phyloP scores from a whole-genome alignment of 2,113 vertebrate species.

The Montifringilla adamsi region DNA sequence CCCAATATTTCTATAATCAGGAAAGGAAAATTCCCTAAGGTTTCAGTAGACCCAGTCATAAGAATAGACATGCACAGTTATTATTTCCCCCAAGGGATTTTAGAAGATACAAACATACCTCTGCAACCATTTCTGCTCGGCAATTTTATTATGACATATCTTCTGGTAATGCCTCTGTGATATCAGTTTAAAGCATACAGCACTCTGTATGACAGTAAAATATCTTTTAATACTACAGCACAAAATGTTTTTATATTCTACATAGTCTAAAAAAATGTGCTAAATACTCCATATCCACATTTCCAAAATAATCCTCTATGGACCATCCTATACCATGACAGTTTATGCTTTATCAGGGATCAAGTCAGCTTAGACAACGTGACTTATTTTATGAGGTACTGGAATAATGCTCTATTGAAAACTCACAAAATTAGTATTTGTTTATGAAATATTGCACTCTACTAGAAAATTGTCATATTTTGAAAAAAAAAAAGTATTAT shows the following conservation, averaged over 20 bases:
- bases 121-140: neutral
- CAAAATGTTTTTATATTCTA: neutral
- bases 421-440: neutral
- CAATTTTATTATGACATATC: slow-evolving; percentile 4
- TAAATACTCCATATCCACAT: neutral
- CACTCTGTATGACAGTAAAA: neutral
- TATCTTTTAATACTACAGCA: neutral
- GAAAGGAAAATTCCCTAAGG: neutral
- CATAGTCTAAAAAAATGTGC: neutral
- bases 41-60: neutral
- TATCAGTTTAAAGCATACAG: neutral
- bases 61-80: neutral
- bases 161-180: neutral
- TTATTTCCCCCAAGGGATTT: neutral
- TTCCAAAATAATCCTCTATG: neutral
- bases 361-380: neutral
- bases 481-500: neutral
- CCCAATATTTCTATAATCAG: neutral
- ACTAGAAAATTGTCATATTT: neutral
- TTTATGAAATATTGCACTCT: neutral
- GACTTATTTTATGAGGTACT: neutral
- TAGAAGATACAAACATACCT: neutral
- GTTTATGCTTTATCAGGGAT: neutral
- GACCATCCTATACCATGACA: neutral
- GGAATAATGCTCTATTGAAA: neutral